Conservation (phyloP, 2,113 vertebrate genomes). For the Clinocottus analis region DNA sequence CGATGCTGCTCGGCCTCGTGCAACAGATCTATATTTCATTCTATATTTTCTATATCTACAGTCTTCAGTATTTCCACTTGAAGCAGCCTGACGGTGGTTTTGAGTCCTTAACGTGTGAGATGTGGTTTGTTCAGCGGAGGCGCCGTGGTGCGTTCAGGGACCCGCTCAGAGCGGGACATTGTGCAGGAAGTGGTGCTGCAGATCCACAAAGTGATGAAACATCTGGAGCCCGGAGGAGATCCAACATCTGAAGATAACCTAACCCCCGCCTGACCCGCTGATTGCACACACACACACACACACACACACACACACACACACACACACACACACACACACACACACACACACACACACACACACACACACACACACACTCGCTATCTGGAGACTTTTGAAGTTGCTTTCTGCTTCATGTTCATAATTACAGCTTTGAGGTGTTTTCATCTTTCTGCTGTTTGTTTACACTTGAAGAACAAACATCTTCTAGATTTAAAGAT, state of each 20-base stretch:
- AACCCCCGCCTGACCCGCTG: slow-evolving; percentile 61
- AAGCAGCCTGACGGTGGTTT: neutral
- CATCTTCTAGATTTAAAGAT: slow-evolving; percentile 19
- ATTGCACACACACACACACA: too few relatives aligned
- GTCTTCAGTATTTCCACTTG: neutral
- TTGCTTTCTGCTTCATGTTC: slow-evolving; percentile 20
- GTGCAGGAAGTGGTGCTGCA: slow-evolving; percentile 50
- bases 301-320: too few relatives aligned
- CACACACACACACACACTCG: too few relatives aligned
- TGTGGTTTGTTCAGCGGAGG: neutral
- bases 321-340: too few relatives aligned
- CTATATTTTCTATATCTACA: too few relatives aligned
- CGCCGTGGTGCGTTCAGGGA: slow-evolving; percentile 40
- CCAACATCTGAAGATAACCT: slow-evolving; percentile 59
- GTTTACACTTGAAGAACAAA: slow-evolving; percentile 27
- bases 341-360: too few relatives aligned
- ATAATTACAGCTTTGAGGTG: slow-evolving; percentile 38
- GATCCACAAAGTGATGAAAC: slow-evolving; percentile 59
- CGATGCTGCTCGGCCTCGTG: neutral
- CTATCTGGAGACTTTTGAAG: too few relatives aligned
- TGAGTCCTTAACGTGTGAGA: neutral
- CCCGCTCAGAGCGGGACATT: slow-evolving; percentile 16
- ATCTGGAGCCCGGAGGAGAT: slow-evolving; percentile 35
- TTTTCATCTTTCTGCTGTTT: slow-evolving; percentile 53
- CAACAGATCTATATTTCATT: too few relatives aligned